Evolutionary conservation across 2,888 invertebrate genomes (phyloP).

Genomic region (Chymomyza fuscimana): DNA sequence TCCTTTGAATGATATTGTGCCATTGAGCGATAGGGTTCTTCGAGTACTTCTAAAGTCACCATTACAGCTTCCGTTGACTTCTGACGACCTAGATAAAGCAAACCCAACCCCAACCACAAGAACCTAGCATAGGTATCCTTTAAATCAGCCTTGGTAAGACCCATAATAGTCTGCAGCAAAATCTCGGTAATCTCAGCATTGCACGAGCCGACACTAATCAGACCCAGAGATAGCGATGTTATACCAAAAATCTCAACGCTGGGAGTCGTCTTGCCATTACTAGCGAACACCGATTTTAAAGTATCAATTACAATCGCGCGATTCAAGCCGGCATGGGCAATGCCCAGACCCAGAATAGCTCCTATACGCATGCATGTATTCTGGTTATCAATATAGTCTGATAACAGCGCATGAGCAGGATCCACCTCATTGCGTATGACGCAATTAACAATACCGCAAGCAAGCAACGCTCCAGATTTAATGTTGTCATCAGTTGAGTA

Average conservation of each 20-base stretch:
- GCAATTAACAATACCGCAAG: conserved; percentile 98
- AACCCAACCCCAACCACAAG: conserved; percentile 93
- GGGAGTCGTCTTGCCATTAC: conserved; percentile 78
- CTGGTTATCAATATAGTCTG: conserved; percentile 94
- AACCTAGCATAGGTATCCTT: conserved; percentile 91
- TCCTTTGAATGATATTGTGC: conserved; percentile 99
- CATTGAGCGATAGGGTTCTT: conserved; percentile 97
- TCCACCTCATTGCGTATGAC: conserved; percentile 99
- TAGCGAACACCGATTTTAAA: conserved; percentile 89
- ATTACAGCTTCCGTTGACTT: conserved; percentile 95
- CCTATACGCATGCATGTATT: conserved; percentile 92
- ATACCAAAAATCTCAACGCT: conserved; percentile 94
- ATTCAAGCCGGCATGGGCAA: conserved; percentile 98
- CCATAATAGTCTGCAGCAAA: conserved; percentile 83
- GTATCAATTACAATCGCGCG: conserved; percentile 92
- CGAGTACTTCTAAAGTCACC: conserved; percentile 93
- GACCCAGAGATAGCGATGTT: conserved; percentile 91
- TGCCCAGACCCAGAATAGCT: conserved; percentile 86
- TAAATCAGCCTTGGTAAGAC: conserved; percentile 81
- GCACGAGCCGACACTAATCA: conserved; percentile 96
- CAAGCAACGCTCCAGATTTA: conserved; percentile 97
- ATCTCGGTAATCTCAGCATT: conserved; percentile 88
- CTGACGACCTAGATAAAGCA: conserved; percentile 95
- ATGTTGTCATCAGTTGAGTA: conserved; percentile 97
- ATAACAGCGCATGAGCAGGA: conserved; percentile 96